These are phyloP conservation scores for Saccostrea echinata DNA, from an alignment of 1,140 invertebrate species.

Conservation along the genomic window DNA sequence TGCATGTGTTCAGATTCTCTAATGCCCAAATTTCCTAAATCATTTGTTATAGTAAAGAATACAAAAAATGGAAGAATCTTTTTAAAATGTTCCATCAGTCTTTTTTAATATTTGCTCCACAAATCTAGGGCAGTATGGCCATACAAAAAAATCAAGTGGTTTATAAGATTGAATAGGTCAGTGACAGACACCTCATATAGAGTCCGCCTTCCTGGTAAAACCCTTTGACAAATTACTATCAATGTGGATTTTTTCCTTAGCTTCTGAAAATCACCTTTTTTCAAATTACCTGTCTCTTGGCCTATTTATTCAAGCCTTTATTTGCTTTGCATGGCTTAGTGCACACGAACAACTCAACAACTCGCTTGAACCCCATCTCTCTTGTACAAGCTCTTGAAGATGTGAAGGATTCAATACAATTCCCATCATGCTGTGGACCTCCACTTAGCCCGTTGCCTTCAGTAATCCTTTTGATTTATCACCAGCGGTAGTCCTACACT, in stretches of 20 bases:
- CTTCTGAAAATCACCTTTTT: conserved; percentile 17
- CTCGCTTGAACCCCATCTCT: background rate
- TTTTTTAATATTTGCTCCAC: background rate
- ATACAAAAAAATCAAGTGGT: too few species aligned
- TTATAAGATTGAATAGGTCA: background rate
- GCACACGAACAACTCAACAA: conserved; percentile 14
- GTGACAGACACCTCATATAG: background rate
- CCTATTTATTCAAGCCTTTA: conserved; percentile 25
- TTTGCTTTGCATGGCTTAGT: conserved; percentile 26
- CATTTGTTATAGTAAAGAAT: too few species aligned
- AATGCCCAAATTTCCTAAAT: too few species aligned
- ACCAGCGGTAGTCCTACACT: background rate
- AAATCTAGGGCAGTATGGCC: background rate
- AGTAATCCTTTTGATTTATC: conserved; percentile 12
- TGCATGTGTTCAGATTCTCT: too few species aligned
- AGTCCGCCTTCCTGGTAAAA: conserved; percentile 11
- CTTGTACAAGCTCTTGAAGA: conserved; percentile 4
- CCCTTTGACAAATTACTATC: conserved; percentile 17
- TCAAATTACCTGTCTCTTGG: conserved; percentile 21
- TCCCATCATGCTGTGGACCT: conserved; percentile 5
- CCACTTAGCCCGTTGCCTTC: background rate
- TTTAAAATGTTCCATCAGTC: too few species aligned
- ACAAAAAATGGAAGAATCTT: too few species aligned
- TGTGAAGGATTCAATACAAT: conserved; percentile 32
- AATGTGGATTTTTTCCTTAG: background rate